A percentile compares a stretch with the other conserved stretches of the same genome.
Conservation (phyloP, 2,888 invertebrate genomes). For the Heterodera filipjevi region DNA sequence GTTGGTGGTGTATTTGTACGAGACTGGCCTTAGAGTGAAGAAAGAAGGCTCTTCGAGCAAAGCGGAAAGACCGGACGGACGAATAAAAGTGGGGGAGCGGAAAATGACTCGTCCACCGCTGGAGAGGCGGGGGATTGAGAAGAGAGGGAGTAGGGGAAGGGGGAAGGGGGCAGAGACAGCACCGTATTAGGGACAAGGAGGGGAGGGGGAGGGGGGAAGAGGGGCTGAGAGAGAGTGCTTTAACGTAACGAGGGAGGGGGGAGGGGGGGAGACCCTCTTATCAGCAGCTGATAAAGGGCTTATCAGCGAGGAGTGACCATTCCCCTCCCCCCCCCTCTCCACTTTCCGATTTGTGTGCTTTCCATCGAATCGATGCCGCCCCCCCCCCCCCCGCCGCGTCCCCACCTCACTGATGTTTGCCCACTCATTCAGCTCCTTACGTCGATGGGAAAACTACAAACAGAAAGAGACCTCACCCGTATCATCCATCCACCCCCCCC, state of each 20-base stretch:
- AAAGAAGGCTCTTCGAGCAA: neutral
- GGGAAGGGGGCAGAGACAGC: neutral
- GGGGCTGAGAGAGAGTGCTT: neutral
- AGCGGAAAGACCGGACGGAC: slow-evolving; percentile 10
- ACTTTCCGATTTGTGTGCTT: neutral
- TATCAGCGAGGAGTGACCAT: neutral
- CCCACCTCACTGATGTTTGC: slow-evolving; percentile 5
- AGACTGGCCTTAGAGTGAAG: slow-evolving; percentile 12
- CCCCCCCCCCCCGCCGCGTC: neutral
- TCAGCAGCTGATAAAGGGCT: neutral
- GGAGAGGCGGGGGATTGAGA: neutral
- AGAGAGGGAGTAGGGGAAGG: neutral
- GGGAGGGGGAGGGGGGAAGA: neutral
- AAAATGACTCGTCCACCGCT: neutral
- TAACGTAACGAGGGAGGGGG: neutral
- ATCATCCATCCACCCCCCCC: neutral
- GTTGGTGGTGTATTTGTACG: neutral
- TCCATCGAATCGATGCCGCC: neutral
- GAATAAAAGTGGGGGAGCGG: neutral
- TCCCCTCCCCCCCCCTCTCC: slow-evolving; percentile 1
- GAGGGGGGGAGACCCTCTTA: neutral
- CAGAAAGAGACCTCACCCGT: neutral
- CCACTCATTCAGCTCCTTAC: slow-evolving; percentile 11
- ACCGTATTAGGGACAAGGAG: neutral
- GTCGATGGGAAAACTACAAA: neutral